These are phyloP conservation scores for Willisornis vidua DNA, from an alignment of 2,113 vertebrate species.

Conservation along the genomic window DNA sequence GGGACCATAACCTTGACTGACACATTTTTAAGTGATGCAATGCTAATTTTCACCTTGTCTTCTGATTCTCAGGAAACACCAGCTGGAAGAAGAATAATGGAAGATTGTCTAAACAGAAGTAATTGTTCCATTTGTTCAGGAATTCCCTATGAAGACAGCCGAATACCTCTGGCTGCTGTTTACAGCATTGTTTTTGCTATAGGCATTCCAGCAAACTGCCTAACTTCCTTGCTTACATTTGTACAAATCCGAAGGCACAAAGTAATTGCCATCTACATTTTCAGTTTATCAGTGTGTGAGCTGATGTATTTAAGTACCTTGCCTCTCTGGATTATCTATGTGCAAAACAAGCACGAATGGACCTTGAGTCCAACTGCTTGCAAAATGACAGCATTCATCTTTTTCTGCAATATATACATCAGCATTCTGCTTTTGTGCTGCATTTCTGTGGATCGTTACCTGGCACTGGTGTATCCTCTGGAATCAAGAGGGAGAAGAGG, in stretches of 20 bases:
- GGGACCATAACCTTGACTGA: not conserved
- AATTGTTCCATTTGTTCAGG: not conserved
- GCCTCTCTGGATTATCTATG: slow-evolving; percentile 85
- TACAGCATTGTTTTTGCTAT: slow-evolving; percentile 78
- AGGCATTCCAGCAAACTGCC: slow-evolving; percentile 84
- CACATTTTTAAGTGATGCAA: not conserved
- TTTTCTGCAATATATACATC: slow-evolving; percentile 95
- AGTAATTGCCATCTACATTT: slow-evolving; percentile 84
- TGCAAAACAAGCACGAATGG: slow-evolving; percentile 73
- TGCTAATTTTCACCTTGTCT: not conserved
- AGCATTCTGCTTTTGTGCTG: slow-evolving; percentile 90
- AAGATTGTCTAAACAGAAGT: not conserved
- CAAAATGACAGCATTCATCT: slow-evolving; percentile 82
- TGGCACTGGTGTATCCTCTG: slow-evolving; percentile 80
- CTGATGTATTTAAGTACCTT: slow-evolving; percentile 85
- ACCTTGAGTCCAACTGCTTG: slow-evolving; percentile 63
- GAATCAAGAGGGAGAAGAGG: slow-evolving; percentile 74
- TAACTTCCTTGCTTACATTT: slow-evolving; percentile 77
- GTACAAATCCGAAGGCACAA: slow-evolving; percentile 76
- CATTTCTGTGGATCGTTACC: slow-evolving; percentile 87
- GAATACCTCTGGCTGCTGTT: slow-evolving; percentile 67
- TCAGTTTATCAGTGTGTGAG: slow-evolving; percentile 85
- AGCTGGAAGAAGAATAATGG: not conserved
- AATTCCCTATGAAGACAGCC: slow-evolving; percentile 54
- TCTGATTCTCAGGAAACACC: slow-evolving; percentile 34